Percentiles rank a stretch among this genome's conserved stretches.
phyloP scores from a whole-genome alignment of 2,797 vertebrate genomes.

The Gobionotothen gibberifrons region DNA sequence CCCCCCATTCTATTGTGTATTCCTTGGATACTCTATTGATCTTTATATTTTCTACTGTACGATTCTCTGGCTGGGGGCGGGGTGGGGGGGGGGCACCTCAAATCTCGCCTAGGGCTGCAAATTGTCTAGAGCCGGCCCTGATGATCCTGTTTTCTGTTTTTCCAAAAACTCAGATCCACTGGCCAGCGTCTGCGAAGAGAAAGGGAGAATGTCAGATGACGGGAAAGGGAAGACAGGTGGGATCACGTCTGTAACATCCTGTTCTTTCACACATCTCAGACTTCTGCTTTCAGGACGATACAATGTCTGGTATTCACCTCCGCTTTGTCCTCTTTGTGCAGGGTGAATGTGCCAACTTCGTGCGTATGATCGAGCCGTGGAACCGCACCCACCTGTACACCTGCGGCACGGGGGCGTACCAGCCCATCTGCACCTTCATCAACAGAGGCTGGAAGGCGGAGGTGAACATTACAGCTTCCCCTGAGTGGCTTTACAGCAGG shows the following conservation, averaged over 20 bases:
- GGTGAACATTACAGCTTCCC: slow-evolving; percentile 72
- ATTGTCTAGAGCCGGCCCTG: too few species aligned
- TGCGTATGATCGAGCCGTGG: slow-evolving; percentile 88
- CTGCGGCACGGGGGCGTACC: slow-evolving; percentile 90
- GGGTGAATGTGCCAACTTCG: slow-evolving; percentile 91
- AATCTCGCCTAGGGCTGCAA: too few species aligned
- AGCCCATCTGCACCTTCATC: slow-evolving; percentile 88
- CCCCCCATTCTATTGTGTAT: too few species aligned
- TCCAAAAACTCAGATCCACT: slow-evolving; percentile 82
- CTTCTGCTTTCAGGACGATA: slow-evolving; percentile 43
- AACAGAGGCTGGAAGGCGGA: slow-evolving; percentile 90
- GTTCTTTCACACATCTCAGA: slow-evolving; percentile 30
- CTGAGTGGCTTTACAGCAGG: slow-evolving; percentile 40
- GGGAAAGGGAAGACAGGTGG: slow-evolving; percentile 87
- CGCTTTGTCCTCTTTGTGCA: slow-evolving; percentile 63
- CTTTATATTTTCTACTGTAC: too few species aligned
- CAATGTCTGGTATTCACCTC: slow-evolving; percentile 54
- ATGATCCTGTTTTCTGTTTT: not conserved
- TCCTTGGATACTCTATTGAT: too few species aligned
- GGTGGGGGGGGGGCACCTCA: too few species aligned
- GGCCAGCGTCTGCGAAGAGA: slow-evolving; percentile 87
- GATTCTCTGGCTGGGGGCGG: too few species aligned
- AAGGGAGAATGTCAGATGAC: slow-evolving; percentile 90
- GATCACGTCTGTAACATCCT: slow-evolving; percentile 56
- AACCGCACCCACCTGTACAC: slow-evolving; percentile 91